Evolutionary conservation across 2,888 invertebrate species (phyloP).

Genomic region (Cheilosia variabilis): DNA sequence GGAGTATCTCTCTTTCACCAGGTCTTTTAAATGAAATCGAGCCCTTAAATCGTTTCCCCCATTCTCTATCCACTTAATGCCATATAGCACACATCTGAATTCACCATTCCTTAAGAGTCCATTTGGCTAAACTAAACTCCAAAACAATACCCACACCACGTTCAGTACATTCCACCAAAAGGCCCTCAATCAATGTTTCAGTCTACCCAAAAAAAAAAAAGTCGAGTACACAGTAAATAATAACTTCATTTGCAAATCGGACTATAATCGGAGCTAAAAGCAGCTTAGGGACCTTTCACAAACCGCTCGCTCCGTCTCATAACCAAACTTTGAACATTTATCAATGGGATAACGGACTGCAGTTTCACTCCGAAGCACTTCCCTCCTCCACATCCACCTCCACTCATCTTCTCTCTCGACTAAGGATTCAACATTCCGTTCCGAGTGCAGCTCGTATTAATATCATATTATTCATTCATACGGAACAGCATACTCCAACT

Average conservation of each 20-base stretch:
- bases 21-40: too few relatives aligned
- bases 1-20: too few relatives aligned
- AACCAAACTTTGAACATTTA: conserved; percentile 71
- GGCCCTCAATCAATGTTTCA: conserved; percentile 17
- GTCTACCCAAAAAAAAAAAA: background rate
- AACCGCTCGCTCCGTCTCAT: conserved; percentile 45
- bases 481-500: conserved; percentile 28
- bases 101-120: too few relatives aligned
- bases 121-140: background rate
- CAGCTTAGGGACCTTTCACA: conserved; percentile 71
- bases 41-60: too few relatives aligned
- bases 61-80: too few relatives aligned
- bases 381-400: background rate
- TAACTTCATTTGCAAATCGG: conserved; percentile 74
- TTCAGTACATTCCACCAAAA: background rate
- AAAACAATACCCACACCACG: background rate
- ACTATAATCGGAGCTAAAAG: conserved; percentile 72
- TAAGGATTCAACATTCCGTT: conserved; percentile 48
- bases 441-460: conserved; percentile 69
- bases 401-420: conserved; percentile 34
- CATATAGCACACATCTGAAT: too few relatives aligned
- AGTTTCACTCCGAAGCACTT: conserved; percentile 33
- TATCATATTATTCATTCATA: conserved; percentile 74
- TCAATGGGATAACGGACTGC: conserved; percentile 71
- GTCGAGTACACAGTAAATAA: conserved; percentile 65